Percentiles rank a stretch among this genome's conserved stretches.
phyloP scores from a whole-genome alignment of 2,797 vertebrate genomes.

The Xenentodon cancila region DNA sequence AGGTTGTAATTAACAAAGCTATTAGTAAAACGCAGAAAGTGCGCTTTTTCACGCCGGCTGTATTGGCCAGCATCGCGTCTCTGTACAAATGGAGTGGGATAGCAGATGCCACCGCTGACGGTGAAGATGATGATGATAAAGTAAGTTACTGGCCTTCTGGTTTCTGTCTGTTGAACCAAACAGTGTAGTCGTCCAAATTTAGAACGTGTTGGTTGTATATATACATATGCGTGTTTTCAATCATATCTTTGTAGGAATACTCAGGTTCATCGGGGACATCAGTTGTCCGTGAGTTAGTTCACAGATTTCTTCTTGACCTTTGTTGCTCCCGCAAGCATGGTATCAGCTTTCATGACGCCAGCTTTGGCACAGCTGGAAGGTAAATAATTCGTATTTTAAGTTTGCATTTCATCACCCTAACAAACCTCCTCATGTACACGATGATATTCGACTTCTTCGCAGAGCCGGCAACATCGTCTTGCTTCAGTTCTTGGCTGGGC shows the following conservation, averaged over 20 bases:
- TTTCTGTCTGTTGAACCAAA: background rate
- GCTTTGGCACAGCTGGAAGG: constrained; percentile 90
- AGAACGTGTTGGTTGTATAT: background rate
- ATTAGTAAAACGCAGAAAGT: constrained; percentile 97
- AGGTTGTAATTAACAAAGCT: constrained; percentile 91
- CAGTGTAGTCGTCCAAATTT: background rate
- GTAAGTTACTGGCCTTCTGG: constrained; percentile 67
- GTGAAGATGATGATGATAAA: constrained; percentile 63
- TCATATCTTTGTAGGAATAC: constrained; percentile 31
- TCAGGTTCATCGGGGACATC: constrained; percentile 76
- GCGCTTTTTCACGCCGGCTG: constrained; percentile 88
- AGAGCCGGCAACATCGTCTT: constrained; percentile 91
- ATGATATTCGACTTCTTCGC: constrained; percentile 1
- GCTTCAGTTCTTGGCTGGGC: constrained; percentile 90
- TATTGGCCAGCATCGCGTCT: constrained; percentile 87
- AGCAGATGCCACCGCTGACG: constrained; percentile 83
- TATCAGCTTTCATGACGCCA: constrained; percentile 91
- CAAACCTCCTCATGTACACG: background rate
- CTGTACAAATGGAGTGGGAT: constrained; percentile 94
- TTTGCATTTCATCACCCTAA: background rate
- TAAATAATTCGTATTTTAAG: constrained; percentile 47
- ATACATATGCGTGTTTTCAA: background rate
- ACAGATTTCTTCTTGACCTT: constrained; percentile 90
- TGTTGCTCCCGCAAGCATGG: constrained; percentile 96
- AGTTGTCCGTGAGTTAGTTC: constrained; percentile 86